Conservation (phyloP, 2,113 vertebrate genomes). For the Cervus canadensis region DNA sequence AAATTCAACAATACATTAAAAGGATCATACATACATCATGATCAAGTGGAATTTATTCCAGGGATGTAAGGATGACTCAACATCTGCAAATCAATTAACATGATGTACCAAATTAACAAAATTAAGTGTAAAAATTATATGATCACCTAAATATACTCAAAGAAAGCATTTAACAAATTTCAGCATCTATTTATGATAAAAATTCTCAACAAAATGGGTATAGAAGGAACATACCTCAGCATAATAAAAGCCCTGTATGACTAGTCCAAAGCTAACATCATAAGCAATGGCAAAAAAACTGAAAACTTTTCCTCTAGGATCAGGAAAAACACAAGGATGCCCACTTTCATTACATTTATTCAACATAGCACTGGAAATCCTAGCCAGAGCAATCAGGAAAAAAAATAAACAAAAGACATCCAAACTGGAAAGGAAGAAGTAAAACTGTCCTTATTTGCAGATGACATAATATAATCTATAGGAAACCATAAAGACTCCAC, state of each 20-base stretch:
- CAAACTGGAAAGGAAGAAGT: neutral
- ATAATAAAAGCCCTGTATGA: neutral
- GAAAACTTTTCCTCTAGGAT: neutral
- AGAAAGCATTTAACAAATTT: neutral
- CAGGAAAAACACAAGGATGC: neutral
- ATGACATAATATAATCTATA: neutral
- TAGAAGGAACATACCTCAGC: neutral
- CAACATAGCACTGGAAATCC: neutral
- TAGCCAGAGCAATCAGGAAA: neutral
- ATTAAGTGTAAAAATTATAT: neutral
- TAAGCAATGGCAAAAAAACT: neutral
- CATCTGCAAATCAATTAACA: neutral
- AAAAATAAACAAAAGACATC: neutral
- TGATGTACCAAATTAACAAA: neutral
- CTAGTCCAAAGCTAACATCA: neutral
- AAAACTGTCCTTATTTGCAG: neutral
- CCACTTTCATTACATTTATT: neutral
- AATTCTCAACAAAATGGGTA: neutral
- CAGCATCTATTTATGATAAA: neutral
- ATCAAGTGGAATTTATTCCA: neutral
- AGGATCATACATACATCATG: neutral
- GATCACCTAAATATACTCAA: neutral
- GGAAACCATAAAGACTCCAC: neutral
- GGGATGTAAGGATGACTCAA: neutral
- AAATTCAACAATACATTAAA: neutral